Conservation (phyloP, 2,888 invertebrate species). For the Lacanobia oleracea region DNA sequence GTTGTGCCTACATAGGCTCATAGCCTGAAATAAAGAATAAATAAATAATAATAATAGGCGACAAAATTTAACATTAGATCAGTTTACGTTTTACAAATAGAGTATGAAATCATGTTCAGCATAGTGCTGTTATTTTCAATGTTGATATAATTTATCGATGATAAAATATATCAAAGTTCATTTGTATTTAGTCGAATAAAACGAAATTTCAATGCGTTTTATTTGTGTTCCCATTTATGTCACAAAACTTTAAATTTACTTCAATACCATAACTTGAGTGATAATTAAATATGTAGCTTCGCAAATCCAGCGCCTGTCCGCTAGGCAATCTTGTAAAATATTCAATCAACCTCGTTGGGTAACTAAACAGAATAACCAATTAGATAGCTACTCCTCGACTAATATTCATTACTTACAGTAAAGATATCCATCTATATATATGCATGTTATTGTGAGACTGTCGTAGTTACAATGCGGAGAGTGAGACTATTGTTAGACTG, state of each 20-base stretch:
- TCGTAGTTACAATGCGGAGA: constrained; percentile 4
- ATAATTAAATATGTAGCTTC: constrained; percentile 81
- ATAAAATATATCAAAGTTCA: not conserved
- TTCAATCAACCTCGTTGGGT: constrained; percentile 77
- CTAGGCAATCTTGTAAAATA: constrained; percentile 80
- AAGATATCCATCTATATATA: constrained; percentile 23
- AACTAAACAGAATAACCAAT: constrained; percentile 84
- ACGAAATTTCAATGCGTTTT: not conserved
- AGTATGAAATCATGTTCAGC: too few relatives aligned
- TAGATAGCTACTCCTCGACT: constrained; percentile 68
- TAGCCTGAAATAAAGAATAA: too few relatives aligned
- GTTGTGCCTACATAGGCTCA: not conserved
- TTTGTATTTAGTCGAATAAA: not conserved
- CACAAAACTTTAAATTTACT: constrained; percentile 24
- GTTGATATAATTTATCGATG: not conserved
- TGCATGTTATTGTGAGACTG: constrained; percentile 9
- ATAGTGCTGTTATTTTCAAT: too few relatives aligned
- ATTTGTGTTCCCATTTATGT: not conserved
- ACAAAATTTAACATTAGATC: not conserved
- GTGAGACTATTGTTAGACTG: constrained; percentile 20
- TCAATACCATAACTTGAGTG: constrained; percentile 68
- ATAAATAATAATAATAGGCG: too few relatives aligned
- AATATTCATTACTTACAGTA: constrained; percentile 63
- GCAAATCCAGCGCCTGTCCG: constrained; percentile 74
- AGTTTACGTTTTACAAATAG: not conserved